Conservation (phyloP, 1,140 invertebrate species). For the Xylocopa sonorina region DNA sequence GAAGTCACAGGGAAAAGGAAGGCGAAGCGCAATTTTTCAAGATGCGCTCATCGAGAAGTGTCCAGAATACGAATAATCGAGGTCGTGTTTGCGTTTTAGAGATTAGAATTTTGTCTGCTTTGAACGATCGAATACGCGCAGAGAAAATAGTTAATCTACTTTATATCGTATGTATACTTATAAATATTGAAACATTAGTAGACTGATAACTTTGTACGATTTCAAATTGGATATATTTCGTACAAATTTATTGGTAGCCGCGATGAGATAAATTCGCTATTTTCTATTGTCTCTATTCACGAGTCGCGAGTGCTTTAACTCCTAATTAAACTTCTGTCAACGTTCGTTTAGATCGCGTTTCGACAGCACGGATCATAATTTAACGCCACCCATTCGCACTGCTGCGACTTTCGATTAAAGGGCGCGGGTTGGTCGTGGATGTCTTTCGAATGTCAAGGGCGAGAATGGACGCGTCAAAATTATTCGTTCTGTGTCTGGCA, state of each 20-base stretch:
- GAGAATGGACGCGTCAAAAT: conserved; percentile 59
- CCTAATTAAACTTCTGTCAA: not conserved
- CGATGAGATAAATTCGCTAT: no score
- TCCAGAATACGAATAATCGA: not conserved
- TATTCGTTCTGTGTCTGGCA: conserved; percentile 62
- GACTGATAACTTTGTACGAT: no score
- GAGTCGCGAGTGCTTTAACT: no score
- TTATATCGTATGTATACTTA: not conserved
- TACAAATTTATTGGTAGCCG: no score
- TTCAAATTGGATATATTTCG: no score
- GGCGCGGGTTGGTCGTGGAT: not conserved
- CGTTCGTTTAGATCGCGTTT: not conserved
- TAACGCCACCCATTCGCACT: not conserved
- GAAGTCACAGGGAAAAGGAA: conserved; percentile 44
- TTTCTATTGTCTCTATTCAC: no score
- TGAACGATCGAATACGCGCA: not conserved
- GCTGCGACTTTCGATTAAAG: not conserved
- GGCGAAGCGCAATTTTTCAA: conserved; percentile 13
- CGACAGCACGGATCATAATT: not conserved
- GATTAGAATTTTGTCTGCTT: not conserved
- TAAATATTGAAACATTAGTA: no score
- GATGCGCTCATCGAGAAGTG: conserved; percentile 3
- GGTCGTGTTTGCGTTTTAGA: not conserved
- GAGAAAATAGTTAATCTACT: not conserved
- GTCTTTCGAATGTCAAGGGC: conserved; percentile 51